Base-by-base conservation (phyloP, 2,113 vertebrate genomes). In the Nothoprocta pentlandii region DNA sequence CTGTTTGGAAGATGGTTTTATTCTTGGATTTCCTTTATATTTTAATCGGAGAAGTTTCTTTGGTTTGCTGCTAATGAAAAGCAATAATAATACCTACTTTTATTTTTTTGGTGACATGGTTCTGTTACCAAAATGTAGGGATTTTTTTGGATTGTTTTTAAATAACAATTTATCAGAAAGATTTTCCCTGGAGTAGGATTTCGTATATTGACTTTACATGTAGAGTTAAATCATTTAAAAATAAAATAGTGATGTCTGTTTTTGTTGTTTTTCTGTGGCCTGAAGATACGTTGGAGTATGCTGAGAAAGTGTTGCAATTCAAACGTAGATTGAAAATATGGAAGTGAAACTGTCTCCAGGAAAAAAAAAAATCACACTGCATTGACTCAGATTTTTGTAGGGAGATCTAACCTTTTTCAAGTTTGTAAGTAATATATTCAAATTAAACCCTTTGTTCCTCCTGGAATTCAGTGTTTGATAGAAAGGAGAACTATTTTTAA, bases 401-500 rank as follows among this genome's bases (percentile, higher is more conserved):
- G 42, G 39, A 85, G 22, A 41, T 62, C 12, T 68, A 75, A 51
- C 9, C 44, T 80, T 93, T 95, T 85, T 71, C 44, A 90, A 70
- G 59, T 85, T 70, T 77, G 25, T 56, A 85, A 69, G 26, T 82
- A 89, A 77, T 87, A 30, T 36, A 53, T 85, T 89, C 81, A 82
- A 93, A 71, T 89, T 91, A 90, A 92, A 92, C 74, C 16, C 54
- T 77, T 56, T 63, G 23, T 90, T 70, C 51, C 12, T 90, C n/a
- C n/a, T 89, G n/a, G 19, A 92, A 71, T 92, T 66, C 3, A 4
- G 42, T 75, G 6, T 69, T 15, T 70, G 41, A 32, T 53, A 15
- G 44, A 82, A 36, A 61, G 67, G 39, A 79, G 19, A 14, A 30
- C 59, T 90, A 20, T 71, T 89, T 92, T 82, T 67, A 91, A 82